Base-by-base conservation (phyloP, 2,888 invertebrate genomes). In the Acanthosepion pharaonis region DNA sequence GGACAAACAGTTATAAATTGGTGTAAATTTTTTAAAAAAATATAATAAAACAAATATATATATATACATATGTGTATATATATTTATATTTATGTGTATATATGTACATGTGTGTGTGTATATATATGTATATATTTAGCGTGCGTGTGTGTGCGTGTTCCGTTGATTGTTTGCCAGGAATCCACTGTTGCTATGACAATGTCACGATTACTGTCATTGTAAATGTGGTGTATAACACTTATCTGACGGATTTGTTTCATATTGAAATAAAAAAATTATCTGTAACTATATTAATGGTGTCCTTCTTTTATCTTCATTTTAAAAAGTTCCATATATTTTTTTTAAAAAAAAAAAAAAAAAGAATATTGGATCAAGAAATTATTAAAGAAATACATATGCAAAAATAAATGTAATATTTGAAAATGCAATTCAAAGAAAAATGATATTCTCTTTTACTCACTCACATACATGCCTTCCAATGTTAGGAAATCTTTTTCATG, bases 201-300 rank as follows among this genome's bases (percentile, higher is more conserved):
- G 78, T 78, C 78, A 78, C n/a, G 4, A n/a, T n/a, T 78, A n/a
- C 9, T 78, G n/a, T 78, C 78, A n/a, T 78, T 33, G 96, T n/a
- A 96, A 95, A 92, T 55, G 95, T 20, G 96, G 96, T 5, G 96
- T 95, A 18, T 96, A 95, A 95, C 96, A 96, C 23, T 95, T 94
- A 94, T 25, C 94, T 94, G 78, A 78, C 78, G 78, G 78, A 78
- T 33, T 78, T 78, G 78, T 78, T 78, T 78, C 78, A 78, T 78
- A 78, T 78, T 78, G 78, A 78, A 78, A 78, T 78, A 78, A 78
- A 78, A 78, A 78, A 78, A 78, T n/a, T n/a, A 78, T 78, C 78
- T 78, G 78, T 78, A 78, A 78, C 33, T 78, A n/a, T 78, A 78
- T 51, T 51, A 11, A 51, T 51, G 51, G 51, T 51, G 51, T 51